Base-by-base conservation (phyloP, 2,888 invertebrate species). In the Julus scanicus region DNA sequence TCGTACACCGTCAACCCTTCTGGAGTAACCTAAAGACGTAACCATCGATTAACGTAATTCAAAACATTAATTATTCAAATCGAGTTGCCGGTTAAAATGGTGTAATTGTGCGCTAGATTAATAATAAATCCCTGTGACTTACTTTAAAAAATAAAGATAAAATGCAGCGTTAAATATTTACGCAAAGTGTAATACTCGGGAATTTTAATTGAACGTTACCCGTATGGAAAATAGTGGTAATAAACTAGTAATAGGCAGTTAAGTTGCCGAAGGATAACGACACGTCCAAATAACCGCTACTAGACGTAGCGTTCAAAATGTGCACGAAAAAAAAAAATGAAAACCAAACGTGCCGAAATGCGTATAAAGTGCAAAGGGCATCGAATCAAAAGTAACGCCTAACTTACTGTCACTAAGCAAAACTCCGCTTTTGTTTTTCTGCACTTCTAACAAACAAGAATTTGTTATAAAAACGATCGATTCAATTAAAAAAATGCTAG, bases 1-100 rank as follows among this genome's bases (percentile, higher is more conserved):
- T 93, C 92, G 88, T 93, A 91, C 80, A 93, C 90, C 17, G 92
- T 92, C 90, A 93, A 93, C 39, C 93, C 93, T 89, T 93, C 93
- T 29, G 91, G 91, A 89, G 93, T 92, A 85, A 93, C 92, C 93
- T 93, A 90, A 48, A 6, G 39, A 29, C 29, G 9, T 29, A 71
- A 9, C 2, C 1, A 1, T 5, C 71, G 6, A 29, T 29, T 71
- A 71, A 71, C n/a, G 2, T 3, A n/a, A 63, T 63, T 63, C 17
- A 3, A 63, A 63, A 6, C 17, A 13, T 11, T 2, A 11, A 85
- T 2, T 20, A 71, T 8, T 71, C 20, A 29, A 71, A 71, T 53
- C 15, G 53, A 9, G 15, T 2, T 71, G 20, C 20, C 20, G 9
- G 71, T 5, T 9, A 9, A 29, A 8, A 29, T 71, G 29, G 11